These are phyloP conservation scores for Archivesica marissinica DNA, from an alignment of 1,140 invertebrate species.

Conservation along the genomic window DNA sequence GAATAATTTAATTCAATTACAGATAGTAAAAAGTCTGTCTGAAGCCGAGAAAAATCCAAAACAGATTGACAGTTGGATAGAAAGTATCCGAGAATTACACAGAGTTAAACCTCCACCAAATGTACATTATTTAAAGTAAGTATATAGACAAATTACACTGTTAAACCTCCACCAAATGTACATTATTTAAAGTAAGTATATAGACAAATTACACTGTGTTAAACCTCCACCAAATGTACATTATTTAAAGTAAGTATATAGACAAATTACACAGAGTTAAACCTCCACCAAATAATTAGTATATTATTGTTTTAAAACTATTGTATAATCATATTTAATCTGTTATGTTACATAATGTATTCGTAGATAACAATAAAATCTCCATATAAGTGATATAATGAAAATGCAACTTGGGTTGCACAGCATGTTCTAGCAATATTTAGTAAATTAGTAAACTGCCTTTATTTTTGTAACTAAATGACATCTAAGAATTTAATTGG, in stretches of 20 bases:
- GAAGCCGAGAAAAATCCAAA: slow-evolving; percentile 94
- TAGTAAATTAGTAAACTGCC: no score
- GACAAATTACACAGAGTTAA: slow-evolving; percentile 92
- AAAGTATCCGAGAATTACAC: slow-evolving; percentile 95
- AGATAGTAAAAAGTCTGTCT: slow-evolving; percentile 93
- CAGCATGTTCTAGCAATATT: no score
- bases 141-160: no score
- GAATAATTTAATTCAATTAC: slow-evolving; percentile 66
- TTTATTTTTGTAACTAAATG: neutral
- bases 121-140: slow-evolving; percentile 92
- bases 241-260: slow-evolving; percentile 91
- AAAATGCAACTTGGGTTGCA: no score
- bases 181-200: slow-evolving; percentile 91
- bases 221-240: slow-evolving; percentile 94
- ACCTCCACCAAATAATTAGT: slow-evolving; percentile 92
- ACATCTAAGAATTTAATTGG: neutral
- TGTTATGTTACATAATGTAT: no score
- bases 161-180: slow-evolving; percentile 93
- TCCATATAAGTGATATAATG: no score
- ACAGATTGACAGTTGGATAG: slow-evolving; percentile 96
- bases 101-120: slow-evolving; percentile 93
- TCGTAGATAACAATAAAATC: no score
- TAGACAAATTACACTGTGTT: slow-evolving; percentile 90
- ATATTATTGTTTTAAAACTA: no score
- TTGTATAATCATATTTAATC: no score